A percentile compares a stretch with the other conserved stretches of the same genome.
phyloP scores from a whole-genome alignment of 2,888 invertebrate species.

The Eupithecia exiguata region DNA sequence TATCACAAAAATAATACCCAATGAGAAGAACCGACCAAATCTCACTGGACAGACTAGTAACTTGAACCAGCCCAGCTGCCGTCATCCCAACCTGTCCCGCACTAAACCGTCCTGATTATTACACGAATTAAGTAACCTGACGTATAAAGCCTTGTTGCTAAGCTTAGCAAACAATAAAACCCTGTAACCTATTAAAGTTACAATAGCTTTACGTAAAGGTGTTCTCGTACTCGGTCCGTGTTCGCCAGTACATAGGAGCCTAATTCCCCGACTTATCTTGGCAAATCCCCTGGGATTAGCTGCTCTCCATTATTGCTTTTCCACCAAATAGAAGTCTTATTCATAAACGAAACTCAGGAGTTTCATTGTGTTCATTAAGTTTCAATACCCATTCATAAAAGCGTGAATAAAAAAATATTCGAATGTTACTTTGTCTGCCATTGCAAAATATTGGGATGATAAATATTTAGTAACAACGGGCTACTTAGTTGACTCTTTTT shows the following conservation, averaged over 20 bases:
- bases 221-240: neutral
- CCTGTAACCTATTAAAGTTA: slow-evolving; percentile 3
- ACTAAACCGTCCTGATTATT: neutral
- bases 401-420: neutral
- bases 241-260: neutral
- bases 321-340: neutral
- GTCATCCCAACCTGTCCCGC: neutral
- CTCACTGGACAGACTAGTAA: neutral
- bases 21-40: neutral
- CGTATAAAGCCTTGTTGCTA: neutral
- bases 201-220: neutral
- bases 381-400: neutral
- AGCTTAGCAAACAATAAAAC: neutral
- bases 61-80: neutral
- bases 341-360: neutral
- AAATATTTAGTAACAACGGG: too few relatives aligned
- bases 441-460: neutral
- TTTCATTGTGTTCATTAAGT: neutral
- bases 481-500: too few relatives aligned
- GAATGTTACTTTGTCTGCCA: neutral
- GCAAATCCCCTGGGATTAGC: slow-evolving; percentile 15
- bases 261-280: slow-evolving; percentile 14
- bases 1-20: too few relatives aligned
- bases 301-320: slow-evolving; percentile 22
- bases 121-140: neutral